Evolutionary conservation across 2,888 invertebrate species (phyloP).

Genomic region (Nephrocerus scutellatus): DNA sequence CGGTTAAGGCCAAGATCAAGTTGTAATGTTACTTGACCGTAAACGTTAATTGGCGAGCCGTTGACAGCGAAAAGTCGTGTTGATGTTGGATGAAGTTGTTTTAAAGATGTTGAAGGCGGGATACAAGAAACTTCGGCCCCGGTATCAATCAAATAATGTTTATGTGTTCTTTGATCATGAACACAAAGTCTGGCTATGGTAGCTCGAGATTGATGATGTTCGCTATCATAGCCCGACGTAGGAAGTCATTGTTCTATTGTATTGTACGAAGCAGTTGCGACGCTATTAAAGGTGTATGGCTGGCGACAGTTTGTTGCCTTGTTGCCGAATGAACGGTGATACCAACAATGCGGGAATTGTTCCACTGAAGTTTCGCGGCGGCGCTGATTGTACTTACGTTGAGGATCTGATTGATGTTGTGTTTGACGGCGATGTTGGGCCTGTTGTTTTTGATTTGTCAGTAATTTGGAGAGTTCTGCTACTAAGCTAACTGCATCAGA

Average conservation of each 20-base stretch:
- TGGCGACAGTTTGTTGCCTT: slow-evolving; percentile 15
- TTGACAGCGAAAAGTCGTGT: slow-evolving; percentile 18
- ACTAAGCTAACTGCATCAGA: no score
- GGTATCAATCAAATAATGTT: slow-evolving; percentile 19
- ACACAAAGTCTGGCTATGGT: slow-evolving; percentile 8
- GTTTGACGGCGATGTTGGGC: no score
- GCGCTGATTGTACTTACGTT: no score
- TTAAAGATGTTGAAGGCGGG: slow-evolving; percentile 9
- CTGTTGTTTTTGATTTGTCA: no score
- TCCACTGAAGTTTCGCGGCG: no score
- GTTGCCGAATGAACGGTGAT: slow-evolving; percentile 12
- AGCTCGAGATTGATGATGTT: slow-evolving; percentile 3
- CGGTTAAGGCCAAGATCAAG: slow-evolving; percentile 23
- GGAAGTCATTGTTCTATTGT: slow-evolving; percentile 12
- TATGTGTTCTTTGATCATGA: slow-evolving; percentile 4
- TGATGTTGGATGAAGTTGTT: not conserved
- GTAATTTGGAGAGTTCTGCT: no score
- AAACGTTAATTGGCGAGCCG: slow-evolving; percentile 16
- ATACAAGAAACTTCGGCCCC: slow-evolving; percentile 20
- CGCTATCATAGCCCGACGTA: slow-evolving; percentile 8
- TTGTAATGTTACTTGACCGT: slow-evolving; percentile 13
- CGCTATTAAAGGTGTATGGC: slow-evolving; percentile 10
- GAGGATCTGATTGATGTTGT: no score
- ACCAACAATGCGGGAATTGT: no score
- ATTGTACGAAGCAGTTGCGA: slow-evolving; percentile 1